Evolutionary conservation across 23 tunicate genomes (phyloP).

Genomic region (Styela clava): DNA sequence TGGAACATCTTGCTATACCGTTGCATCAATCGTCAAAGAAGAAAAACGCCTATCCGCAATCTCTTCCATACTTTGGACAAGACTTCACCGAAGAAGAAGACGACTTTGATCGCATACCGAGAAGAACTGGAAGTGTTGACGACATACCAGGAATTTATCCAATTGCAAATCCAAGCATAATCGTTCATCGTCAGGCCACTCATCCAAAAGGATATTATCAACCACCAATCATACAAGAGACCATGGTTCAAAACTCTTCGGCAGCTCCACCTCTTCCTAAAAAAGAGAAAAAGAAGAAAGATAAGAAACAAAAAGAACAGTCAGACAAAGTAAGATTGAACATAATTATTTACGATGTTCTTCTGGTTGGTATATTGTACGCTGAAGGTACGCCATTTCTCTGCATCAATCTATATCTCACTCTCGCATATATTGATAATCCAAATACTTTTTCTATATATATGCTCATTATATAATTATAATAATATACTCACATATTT

Average conservation of each 20-base stretch:
- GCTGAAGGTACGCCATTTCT: too few species aligned
- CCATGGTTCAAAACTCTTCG: not conserved
- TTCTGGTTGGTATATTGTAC: not conserved
- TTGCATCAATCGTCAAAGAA: conserved; percentile 7
- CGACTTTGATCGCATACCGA: conserved; percentile 9
- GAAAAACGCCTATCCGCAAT: conserved; percentile 16
- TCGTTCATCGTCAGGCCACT: conserved; percentile 57
- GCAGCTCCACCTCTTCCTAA: not conserved
- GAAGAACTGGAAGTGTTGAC: conserved; percentile 17
- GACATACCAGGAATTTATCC: conserved; percentile 8
- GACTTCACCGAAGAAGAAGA: conserved; percentile 3
- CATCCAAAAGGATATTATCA: conserved; percentile 43
- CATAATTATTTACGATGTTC: not conserved
- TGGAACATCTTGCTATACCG: conserved; percentile 21
- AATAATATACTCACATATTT: too few species aligned
- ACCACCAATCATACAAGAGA: not conserved
- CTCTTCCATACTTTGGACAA: conserved; percentile 18
- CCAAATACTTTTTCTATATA: too few species aligned
- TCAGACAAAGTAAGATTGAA: conserved; percentile 1
- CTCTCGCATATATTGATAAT: too few species aligned
- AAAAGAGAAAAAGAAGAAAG: conserved; percentile 9
- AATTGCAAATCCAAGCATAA: conserved; percentile 28
- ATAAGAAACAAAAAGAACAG: not conserved
- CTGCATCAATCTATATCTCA: too few species aligned
- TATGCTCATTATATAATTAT: too few species aligned